phyloP scores from a whole-genome alignment of 2,888 invertebrate species.

The Zele albiditarsus region DNA sequence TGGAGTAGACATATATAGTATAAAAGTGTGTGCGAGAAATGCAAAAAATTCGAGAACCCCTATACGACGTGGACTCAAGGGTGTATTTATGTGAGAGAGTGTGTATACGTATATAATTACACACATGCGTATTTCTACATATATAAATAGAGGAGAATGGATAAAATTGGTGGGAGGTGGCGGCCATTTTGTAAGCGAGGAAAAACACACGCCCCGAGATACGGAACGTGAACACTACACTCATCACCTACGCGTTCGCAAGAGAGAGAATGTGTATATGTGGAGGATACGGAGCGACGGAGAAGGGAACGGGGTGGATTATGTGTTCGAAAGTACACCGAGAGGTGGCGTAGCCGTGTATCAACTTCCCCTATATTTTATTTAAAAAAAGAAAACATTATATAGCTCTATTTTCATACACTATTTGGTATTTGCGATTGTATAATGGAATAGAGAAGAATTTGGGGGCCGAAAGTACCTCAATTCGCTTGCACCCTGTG shows the following conservation, averaged over 20 bases:
- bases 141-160: conserved; percentile 24
- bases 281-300: conserved; percentile 4
- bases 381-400: background rate
- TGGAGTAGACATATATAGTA: conserved; percentile 62
- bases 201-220: conserved; percentile 72
- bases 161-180: conserved; percentile 58
- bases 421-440: no score
- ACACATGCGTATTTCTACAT: conserved; percentile 23
- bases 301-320: conserved; percentile 37
- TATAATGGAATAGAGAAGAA: no score
- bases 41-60: conserved; percentile 69
- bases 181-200: conserved; percentile 72
- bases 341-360: conserved; percentile 19
- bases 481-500: no score
- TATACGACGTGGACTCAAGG: conserved; percentile 38
- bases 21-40: conserved; percentile 69
- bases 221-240: conserved; percentile 44
- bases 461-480: no score
- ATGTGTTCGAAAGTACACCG: conserved; percentile 29
- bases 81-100: conserved; percentile 32
- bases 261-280: conserved; percentile 33
- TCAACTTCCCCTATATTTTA: background rate
- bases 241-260: conserved; percentile 21
- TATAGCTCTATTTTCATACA: background rate
- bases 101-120: conserved; percentile 12